Percentiles rank a stretch among this genome's conserved stretches.
These are phyloP conservation scores for Nemoura dubitans DNA, from an alignment of 2,888 invertebrate genomes.

Conservation along the genomic window DNA sequence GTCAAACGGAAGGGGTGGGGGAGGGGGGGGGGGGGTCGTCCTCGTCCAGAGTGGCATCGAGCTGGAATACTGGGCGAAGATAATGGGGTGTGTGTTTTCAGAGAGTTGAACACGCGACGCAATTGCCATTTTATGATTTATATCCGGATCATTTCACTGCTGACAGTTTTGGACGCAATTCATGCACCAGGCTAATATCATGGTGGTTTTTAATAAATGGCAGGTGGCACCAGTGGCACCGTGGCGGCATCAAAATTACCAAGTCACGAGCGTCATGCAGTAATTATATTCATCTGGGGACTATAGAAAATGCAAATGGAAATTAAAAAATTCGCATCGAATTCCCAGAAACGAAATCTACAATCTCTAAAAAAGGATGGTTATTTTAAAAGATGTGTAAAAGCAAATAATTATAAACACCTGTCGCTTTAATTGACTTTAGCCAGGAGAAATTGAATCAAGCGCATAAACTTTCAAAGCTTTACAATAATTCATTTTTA, in stretches of 20 bases:
- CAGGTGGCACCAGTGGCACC: no score
- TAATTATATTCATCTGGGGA: neutral
- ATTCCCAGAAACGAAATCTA: neutral
- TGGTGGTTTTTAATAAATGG: neutral
- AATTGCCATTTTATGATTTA: neutral
- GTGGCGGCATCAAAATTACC: neutral
- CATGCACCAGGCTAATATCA: neutral
- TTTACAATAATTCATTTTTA: neutral
- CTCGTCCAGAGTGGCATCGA: neutral
- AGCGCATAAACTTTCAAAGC: conserved; percentile 20
- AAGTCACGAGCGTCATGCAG: neutral
- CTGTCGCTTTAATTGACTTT: neutral
- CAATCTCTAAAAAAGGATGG: neutral
- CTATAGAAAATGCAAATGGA: neutral
- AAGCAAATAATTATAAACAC: neutral
- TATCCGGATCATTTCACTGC: neutral
- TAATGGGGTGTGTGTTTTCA: neutral
- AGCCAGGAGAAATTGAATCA: neutral
- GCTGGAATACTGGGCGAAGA: neutral
- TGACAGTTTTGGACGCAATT: neutral
- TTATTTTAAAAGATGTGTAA: neutral
- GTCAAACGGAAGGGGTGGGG: neutral
- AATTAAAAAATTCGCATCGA: neutral
- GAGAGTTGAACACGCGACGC: no score
- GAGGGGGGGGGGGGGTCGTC: neutral